Base-by-base conservation (phyloP, 2,113 vertebrate genomes). In the Semicossyphus pulcher region DNA sequence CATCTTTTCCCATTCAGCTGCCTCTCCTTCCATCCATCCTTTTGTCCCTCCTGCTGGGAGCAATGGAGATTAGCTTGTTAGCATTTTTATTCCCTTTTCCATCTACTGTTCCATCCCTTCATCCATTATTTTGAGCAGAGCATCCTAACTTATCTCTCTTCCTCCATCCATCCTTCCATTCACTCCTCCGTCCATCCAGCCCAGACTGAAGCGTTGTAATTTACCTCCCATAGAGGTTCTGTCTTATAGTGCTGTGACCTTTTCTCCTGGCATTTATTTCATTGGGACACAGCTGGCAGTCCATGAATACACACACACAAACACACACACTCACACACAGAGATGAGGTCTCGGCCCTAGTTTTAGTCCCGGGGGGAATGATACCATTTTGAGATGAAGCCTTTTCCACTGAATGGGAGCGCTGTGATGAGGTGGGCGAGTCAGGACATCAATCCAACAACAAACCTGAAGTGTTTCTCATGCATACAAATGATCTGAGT, bases 161-260 rank as follows among this genome's bases (percentile, higher is more conserved):
- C n/a, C n/a, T n/a, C n/a, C n/a, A 20, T 37, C 11, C 6, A 37
- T 14, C 41, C 9, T 31, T 32, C 14, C 32, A 21, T 54, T 4
- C 25, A 6, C 8, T 2, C 52, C 9, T 14, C 42, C 8, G 1
- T 39, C 61, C 57, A 5, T 68, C 45, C 31, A 39, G 37, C 49
- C 7, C 28, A 9, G 29, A 49, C 2, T 54, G 53, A 64, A 65
- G 36, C 25, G 41, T 69, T 80, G 80, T 90, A 72, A 85, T 87
- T 86, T 87, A 78, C 81, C 76, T 58, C 84, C 80, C 29, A 56
- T 51, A 61, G 72, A 71, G 73, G 36, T n/a, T n/a, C n/a, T n/a
- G n/a, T n/a, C n/a, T n/a, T n/a, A n/a, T n/a, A n/a, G n/a, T 72
- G 52, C 71, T 32, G 72, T 89, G 81, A 89, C 89, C 91, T 87